Evolutionary conservation across 1,140 invertebrate genomes (phyloP), one percentile per base, ranked within the genome.

Genomic region (Polypedilum vanderplanki): DNA sequence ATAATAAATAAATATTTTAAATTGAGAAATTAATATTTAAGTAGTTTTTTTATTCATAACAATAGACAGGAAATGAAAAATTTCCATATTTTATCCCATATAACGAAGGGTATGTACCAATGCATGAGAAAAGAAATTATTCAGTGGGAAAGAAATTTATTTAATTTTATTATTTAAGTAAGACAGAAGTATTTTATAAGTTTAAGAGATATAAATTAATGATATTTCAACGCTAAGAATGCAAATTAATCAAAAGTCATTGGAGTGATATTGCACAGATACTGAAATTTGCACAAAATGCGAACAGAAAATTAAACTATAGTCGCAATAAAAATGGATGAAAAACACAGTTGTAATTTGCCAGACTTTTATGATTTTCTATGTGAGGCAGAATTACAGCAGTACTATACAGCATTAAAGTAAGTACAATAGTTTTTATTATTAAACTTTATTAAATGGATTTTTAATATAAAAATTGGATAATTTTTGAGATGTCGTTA

Each of bases 281-380:
- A 57, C n/a, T 57, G 46, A n/a, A 57, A 57, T n/a, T 57, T n/a
- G 46, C 46, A n/a, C 12, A 57, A 57, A 57, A 57, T n/a, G 46
- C 12, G 12, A n/a, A 57, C 46, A 57, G 46, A 57, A 57, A 57
- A 57, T n/a, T 57, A 57, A 57, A n/a, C 15, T 57, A 4, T 57
- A 57, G 46, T 57, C 46, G 46, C 46, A 70, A 70, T 18, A 70
- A 70, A 70, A 18, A 70, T 70, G 17, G 20, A 70, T 70, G 17
- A 70, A 81, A 80, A 81, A 78, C 78, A 77, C 75, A 79, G 5
- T 33, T 33, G 24, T 33, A 33, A 79, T 78, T 81, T 81, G 78
- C 91, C 91, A 75, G 92, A 93, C 75, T 87, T 97, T 74, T 93
- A 93, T 80, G 93, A 96, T 80, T 96, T 97, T 83, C 87, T 97